Evolutionary conservation across 1,140 invertebrate species (phyloP), one percentile per base, ranked within the genome.

Genomic region (Asbolus verrucosus): DNA sequence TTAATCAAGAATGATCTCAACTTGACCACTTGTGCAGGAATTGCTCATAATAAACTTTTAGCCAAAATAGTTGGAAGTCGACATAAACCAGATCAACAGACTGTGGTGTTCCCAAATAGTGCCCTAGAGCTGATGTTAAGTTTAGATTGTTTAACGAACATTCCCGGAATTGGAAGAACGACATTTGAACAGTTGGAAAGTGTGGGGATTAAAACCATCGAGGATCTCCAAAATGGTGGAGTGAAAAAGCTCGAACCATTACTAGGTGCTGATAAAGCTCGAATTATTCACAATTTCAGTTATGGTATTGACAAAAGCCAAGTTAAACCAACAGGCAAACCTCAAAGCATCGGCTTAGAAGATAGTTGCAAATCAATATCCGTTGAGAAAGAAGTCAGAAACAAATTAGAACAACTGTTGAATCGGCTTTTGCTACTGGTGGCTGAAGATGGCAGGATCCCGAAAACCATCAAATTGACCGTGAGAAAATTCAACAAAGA

Each of bases 51-150:
- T 78, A 95, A 95, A 82, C 78, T 94, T 43, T 79, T 94, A 73
- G 90, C 93, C 1, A 94, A 95, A 82, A 81, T 95, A 27, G 88
- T 87, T 13, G 90, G 90, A 69, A 85, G 86, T 24, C 81, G 86
- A 41, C 84, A 94, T 75, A 93, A 93, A 81, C 91, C 93, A 1
- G 90, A 94, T 80, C 87, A 92, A 73, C 93, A 95, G 77, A 94
- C 93, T 5, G 83, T 89, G 9, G 80, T 94, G 46, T 92, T 88
- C 70, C 91, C 93, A 14, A 87, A 87, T 67, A 85, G 87, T 73
- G 87, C 86, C 9, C 74, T 83, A 18, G 80, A 83, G 21, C 86
- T 94, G 67, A 86, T 95, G 82, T 83, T 85, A 0, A 84, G 85
- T 21, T 80, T 91, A 21, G 82, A 83, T 15, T 83, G 83, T 74